These are phyloP conservation scores for Drosophila tsacasi DNA, from an alignment of 1,140 invertebrate species.

Conservation along the genomic window DNA sequence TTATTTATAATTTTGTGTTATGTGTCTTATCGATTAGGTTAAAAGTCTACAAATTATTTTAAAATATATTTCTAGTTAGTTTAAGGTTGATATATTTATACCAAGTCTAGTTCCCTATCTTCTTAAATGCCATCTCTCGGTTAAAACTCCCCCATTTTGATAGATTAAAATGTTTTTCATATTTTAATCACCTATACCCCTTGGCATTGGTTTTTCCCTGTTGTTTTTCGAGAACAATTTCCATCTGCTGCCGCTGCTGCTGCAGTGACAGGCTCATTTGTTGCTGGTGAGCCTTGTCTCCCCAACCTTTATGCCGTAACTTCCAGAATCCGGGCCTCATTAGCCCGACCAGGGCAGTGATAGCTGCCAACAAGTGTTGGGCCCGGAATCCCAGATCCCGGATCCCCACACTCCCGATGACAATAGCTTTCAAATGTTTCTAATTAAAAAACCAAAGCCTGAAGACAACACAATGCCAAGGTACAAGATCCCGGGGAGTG, in stretches of 20 bases:
- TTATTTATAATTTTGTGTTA: no score
- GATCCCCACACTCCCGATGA: constrained; percentile 32
- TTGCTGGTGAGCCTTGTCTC: constrained; percentile 68
- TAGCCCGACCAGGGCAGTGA: constrained; percentile 66
- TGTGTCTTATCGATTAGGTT: no score
- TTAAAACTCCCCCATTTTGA: background rate
- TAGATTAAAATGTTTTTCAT: constrained; percentile 9
- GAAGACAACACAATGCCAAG: constrained; percentile 25
- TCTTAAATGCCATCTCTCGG: background rate
- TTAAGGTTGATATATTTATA: no score
- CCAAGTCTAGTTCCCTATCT: no score
- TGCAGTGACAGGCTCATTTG: constrained; percentile 72
- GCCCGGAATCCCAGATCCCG: background rate
- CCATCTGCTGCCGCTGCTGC: constrained; percentile 21
- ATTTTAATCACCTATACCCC: constrained; percentile 32
- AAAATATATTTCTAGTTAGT: background rate
- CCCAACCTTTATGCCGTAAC: constrained; percentile 6
- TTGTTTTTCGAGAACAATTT: constrained; percentile 4
- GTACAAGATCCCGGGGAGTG: constrained; percentile 25
- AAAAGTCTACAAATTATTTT: background rate
- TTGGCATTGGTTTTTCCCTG: constrained; percentile 5
- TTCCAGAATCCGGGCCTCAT: constrained; percentile 42
- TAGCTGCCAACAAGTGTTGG: constrained; percentile 75
- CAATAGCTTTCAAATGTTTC: constrained; percentile 82
- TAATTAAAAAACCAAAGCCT: constrained; percentile 69